phyloP scores from a whole-genome alignment of 2,113 vertebrate genomes.

The Jaculus jaculus region DNA sequence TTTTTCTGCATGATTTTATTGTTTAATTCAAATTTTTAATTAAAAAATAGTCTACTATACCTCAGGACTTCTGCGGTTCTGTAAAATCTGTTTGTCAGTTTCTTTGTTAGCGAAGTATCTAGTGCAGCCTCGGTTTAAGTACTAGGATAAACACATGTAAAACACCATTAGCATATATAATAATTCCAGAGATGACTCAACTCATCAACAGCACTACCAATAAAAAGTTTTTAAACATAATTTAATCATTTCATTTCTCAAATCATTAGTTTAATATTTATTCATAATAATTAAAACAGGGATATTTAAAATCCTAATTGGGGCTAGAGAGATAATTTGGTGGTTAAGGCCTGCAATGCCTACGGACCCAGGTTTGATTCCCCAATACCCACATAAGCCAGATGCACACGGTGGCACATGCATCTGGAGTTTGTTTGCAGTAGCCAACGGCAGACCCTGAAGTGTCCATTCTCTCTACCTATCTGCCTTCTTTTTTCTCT shows the following conservation, averaged over 20 bases:
- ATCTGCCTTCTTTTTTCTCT: no score
- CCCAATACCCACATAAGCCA: no score
- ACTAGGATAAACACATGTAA: slow-evolving; percentile 84
- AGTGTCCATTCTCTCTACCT: no score
- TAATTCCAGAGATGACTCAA: slow-evolving; percentile 13
- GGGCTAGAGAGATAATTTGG: neutral
- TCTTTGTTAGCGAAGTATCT: slow-evolving; percentile 96
- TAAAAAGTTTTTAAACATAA: slow-evolving; percentile 29
- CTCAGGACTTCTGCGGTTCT: slow-evolving; percentile 97
- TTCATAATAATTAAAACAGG: neutral
- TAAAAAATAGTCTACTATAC: slow-evolving; percentile 82
- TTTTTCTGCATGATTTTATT: neutral
- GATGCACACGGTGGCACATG: no score
- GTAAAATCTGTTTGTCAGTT: slow-evolving; percentile 93
- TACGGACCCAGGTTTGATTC: no score
- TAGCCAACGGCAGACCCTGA: no score
- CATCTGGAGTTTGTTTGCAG: no score
- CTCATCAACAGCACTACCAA: neutral
- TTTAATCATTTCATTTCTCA: neutral
- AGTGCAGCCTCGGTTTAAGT: slow-evolving; percentile 97
- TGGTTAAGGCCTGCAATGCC: neutral
- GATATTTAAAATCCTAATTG: slow-evolving; percentile 19
- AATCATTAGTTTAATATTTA: slow-evolving; percentile 18
- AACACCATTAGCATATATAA: slow-evolving; percentile 37
- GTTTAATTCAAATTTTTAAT: slow-evolving; percentile 31